Evolutionary conservation across 2,113 vertebrate species (phyloP).

Genomic region (Corvus hawaiiensis): DNA sequence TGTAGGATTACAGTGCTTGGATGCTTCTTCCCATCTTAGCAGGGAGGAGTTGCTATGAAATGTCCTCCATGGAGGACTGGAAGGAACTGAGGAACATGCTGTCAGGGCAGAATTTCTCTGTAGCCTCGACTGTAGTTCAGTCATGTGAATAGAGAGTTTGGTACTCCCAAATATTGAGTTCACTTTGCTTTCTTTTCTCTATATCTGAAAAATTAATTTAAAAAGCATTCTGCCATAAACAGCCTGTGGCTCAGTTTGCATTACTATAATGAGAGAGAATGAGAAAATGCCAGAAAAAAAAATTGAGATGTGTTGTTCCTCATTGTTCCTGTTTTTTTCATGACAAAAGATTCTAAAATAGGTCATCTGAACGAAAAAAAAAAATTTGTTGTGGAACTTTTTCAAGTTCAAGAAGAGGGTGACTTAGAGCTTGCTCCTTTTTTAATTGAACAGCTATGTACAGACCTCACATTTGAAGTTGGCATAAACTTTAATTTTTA

Average conservation of each 20-base stretch:
- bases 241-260: neutral
- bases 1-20: slow-evolving; percentile 21
- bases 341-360: neutral
- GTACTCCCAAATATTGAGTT: neutral
- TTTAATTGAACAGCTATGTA: neutral
- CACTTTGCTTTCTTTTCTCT: neutral
- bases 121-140: neutral
- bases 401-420: neutral
- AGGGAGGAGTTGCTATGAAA: neutral
- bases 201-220: neutral
- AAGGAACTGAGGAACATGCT: neutral
- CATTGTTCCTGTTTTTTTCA: neutral
- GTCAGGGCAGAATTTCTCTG: neutral
- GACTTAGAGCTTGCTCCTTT: neutral
- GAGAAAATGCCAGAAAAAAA: neutral
- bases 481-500: neutral
- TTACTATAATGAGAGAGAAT: neutral
- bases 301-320: neutral
- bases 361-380: neutral
- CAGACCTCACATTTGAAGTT: neutral
- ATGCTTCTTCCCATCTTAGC: neutral
- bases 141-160: neutral
- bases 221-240: neutral
- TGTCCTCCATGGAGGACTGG: neutral
- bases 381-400: neutral